Conservation (phyloP, 2,888 invertebrate species). For the Eutolmus rufibarbis region DNA sequence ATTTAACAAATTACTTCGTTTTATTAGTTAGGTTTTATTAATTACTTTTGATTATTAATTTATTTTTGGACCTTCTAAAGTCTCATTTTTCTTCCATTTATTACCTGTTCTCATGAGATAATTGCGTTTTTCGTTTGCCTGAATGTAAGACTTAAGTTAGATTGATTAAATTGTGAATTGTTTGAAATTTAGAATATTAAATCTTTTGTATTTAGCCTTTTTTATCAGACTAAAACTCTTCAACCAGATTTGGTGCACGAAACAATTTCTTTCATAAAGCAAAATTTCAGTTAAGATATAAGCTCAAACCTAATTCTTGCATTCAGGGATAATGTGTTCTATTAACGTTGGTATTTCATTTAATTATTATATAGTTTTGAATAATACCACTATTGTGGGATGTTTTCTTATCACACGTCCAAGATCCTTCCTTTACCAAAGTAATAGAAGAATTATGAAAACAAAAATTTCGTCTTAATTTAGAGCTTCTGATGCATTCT, state of each 20-base stretch:
- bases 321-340: too few species aligned
- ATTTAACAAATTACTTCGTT: not conserved
- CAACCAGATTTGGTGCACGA: too few species aligned
- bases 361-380: not conserved
- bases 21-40: not conserved
- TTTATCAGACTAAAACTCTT: too few species aligned
- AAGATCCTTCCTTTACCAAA: not conserved
- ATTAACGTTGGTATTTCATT: too few species aligned
- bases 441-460: not conserved
- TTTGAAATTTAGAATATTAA: too few species aligned
- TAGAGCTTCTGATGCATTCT: not conserved
- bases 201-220: too few species aligned
- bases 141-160: not conserved
- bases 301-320: too few species aligned
- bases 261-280: too few species aligned
- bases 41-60: not conserved
- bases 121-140: not conserved
- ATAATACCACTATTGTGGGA: not conserved
- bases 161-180: too few species aligned
- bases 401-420: not conserved
- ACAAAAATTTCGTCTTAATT: not conserved
- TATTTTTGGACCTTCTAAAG: not conserved
- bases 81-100: not conserved
- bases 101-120: not conserved
- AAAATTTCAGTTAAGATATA: too few species aligned